Base-by-base conservation (phyloP, 2,113 vertebrate genomes). In the Empidonax alnorum region DNA sequence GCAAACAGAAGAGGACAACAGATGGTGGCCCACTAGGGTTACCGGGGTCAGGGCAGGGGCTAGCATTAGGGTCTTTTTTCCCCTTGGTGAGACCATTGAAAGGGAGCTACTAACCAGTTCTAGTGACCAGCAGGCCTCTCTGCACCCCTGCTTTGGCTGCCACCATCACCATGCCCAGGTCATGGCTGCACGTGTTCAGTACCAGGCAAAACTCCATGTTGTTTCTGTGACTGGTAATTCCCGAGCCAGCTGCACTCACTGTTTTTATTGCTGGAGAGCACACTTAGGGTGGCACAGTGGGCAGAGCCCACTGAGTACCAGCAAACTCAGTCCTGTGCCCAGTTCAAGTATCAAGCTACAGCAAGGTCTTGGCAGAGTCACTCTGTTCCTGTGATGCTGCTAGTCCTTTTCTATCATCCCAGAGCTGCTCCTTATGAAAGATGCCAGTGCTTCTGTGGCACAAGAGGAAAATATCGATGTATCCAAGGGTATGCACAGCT, bases 341-440 rank as follows among this genome's bases (percentile, higher is more conserved):
- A 14, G 31, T 4, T 23, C 85, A 71, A 41, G 50, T 41, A 44
- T 61, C 5, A 1, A 56, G 69, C n/a, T 35, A 28, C 58, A 47
- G 77, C 23, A 62, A 72, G 41, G 55, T 30, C 20, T 52, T 24
- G 30, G 22, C 46, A 89, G 28, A 33, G 41, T 21, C 56, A 13
- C 0, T 0, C 10, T n/a, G 35, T n/a, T 61, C 39, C 41, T n/a
- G 56, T 8, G 2, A 2, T 22, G 27, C 66, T 71, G 63, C 72
- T 83, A 14, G 35, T 61, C 4, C 39, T 44, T 10, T 12, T 37
- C 50, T 72, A 5, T 75, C 47, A 25, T n/a, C 62, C 12, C 39
- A 4, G 65, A 59, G 27, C 61, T 3, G 0, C 39, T 89, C 44
- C 33, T 1, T 27, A 6, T 17, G 42, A 30, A 49, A 28, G 39